Evolutionary conservation across 1,140 invertebrate genomes (phyloP).

Genomic region (Zaprionus ornatus): DNA sequence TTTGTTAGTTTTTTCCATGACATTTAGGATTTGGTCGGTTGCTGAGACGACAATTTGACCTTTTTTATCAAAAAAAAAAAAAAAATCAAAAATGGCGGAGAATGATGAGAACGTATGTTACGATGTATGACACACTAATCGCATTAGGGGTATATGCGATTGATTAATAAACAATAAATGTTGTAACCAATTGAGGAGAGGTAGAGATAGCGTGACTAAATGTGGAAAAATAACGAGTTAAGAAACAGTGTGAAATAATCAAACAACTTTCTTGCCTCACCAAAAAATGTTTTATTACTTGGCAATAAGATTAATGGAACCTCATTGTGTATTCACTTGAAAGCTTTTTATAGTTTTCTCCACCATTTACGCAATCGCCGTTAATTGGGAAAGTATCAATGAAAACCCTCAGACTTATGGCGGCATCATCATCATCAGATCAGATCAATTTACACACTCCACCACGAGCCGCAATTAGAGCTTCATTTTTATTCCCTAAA

Average conservation of each 20-base stretch:
- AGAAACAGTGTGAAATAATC: constrained; percentile 14
- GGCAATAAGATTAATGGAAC: background rate
- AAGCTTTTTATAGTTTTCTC: constrained; percentile 11
- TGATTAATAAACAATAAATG: background rate
- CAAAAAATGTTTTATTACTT: constrained; percentile 3
- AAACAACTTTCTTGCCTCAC: constrained; percentile 18
- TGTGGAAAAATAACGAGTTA: constrained; percentile 13
- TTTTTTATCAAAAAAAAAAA: constrained; percentile 34
- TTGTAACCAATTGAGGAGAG: constrained; percentile 1
- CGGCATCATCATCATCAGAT: background rate
- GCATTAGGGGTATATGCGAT: constrained; percentile 31
- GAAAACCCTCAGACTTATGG: background rate
- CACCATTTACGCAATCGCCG: background rate
- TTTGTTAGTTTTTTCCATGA: constrained; percentile 38
- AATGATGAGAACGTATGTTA: constrained; percentile 32
- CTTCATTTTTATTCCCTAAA: constrained; percentile 5
- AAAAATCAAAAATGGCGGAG: constrained; percentile 27
- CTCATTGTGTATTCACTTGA: background rate
- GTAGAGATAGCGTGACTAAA: constrained; percentile 17
- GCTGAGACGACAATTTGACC: constrained; percentile 56
- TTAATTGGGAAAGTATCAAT: constrained; percentile 29
- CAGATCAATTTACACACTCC: constrained; percentile 4
- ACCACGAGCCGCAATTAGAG: constrained; percentile 23
- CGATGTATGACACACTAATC: constrained; percentile 34
- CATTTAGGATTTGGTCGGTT: constrained; percentile 60